Percentiles rank a stretch among this genome's conserved stretches.
Conservation (phyloP, 2,797 vertebrate species). For the Lerista edwardsae region DNA sequence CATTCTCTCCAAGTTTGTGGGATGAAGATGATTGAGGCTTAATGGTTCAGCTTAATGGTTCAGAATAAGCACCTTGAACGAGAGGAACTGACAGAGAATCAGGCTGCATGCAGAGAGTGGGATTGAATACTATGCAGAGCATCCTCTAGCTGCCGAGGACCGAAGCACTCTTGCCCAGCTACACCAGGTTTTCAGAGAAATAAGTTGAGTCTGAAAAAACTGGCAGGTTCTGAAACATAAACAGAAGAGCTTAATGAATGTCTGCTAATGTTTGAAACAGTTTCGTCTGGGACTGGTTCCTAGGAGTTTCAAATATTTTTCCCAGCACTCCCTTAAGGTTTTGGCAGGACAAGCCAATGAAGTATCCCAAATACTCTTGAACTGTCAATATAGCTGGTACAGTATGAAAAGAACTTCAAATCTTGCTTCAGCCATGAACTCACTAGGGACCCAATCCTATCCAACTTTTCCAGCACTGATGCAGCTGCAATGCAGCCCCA, state of each 20-base stretch:
- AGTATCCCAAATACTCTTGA: neutral
- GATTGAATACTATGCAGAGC: neutral
- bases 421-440: no score
- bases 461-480: no score
- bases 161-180: neutral
- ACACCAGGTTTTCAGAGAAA: neutral
- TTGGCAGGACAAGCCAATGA: neutral
- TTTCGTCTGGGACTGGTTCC: neutral
- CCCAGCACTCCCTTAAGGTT: neutral
- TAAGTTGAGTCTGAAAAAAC: neutral
- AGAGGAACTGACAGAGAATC: neutral
- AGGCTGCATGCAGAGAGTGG: no score
- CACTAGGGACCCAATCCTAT: no score
- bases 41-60: neutral
- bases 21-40: neutral
- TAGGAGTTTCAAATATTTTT: neutral
- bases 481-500: no score
- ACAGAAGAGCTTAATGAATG: neutral
- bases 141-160: no score
- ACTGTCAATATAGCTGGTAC: neutral
- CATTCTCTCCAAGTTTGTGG: neutral
- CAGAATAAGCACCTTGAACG: neutral
- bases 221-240: neutral
- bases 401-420: no score
- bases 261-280: neutral